Conservation (phyloP, 2,113 vertebrate genomes). For the Phrynocephalus versicolor region DNA sequence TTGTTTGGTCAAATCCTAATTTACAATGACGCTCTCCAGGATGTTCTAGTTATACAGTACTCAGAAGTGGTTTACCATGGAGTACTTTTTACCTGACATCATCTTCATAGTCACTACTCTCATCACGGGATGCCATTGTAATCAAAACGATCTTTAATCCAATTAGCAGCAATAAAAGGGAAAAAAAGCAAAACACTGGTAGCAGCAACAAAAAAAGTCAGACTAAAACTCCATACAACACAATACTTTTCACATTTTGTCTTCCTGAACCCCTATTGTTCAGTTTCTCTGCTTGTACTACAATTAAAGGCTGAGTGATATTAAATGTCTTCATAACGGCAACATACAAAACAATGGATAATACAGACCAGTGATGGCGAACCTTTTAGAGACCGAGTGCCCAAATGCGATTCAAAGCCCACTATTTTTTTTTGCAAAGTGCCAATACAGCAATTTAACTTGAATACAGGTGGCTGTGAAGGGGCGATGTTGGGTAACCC, state of each 20-base stretch:
- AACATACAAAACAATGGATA: slow-evolving; percentile 5
- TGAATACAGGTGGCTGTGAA: too few species aligned
- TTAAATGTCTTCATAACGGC: neutral
- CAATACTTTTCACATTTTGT: neutral
- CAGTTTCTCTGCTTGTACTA: neutral
- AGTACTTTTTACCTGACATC: slow-evolving; percentile 77
- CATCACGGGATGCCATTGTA: slow-evolving; percentile 77
- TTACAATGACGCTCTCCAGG: too few species aligned
- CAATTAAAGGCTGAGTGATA: neutral
- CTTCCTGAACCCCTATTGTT: neutral
- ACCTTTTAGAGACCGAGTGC: too few species aligned
- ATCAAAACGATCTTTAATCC: slow-evolving; percentile 74
- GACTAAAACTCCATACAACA: slow-evolving; percentile 13
- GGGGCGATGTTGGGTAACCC: too few species aligned
- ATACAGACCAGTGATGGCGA: too few species aligned
- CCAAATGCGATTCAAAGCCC: too few species aligned
- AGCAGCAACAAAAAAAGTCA: slow-evolving; percentile 59
- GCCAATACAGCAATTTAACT: too few species aligned
- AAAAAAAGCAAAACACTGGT: slow-evolving; percentile 69
- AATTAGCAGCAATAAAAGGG: slow-evolving; percentile 76
- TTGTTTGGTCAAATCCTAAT: too few species aligned
- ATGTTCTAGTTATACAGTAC: too few species aligned
- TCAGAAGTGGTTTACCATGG: neutral
- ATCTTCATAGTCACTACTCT: slow-evolving; percentile 79
- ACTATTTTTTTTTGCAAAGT: too few species aligned